These are phyloP conservation scores for Stenopsyche tienmushanensis DNA, from an alignment of 1,140 invertebrate genomes.

Conservation along the genomic window DNA sequence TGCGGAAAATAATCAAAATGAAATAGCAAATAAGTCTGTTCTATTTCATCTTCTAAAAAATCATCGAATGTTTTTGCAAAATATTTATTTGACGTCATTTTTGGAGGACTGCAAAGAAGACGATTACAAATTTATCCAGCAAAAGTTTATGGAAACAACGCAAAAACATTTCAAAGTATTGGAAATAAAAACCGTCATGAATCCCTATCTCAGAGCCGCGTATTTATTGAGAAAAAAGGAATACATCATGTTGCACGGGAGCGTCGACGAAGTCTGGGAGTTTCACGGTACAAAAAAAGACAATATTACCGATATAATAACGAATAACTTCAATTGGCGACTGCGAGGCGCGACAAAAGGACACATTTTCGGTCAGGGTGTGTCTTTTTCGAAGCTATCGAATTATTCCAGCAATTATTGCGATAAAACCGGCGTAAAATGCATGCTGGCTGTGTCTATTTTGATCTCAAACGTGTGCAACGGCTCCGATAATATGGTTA, in stretches of 20 bases:
- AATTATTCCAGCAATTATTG: constrained; percentile 43
- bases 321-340: constrained; percentile 44
- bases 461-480: constrained; percentile 5
- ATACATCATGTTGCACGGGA: constrained; percentile 18
- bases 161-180: constrained; percentile 9
- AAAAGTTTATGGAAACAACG: constrained; percentile 1
- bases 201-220: neutral
- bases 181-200: neutral
- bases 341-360: constrained; percentile 38
- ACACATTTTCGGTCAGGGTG: constrained; percentile 42
- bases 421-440: constrained; percentile 34
- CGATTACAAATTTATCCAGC: neutral
- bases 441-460: constrained; percentile 41
- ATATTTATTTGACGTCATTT: too few relatives aligned
- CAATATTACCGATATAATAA: constrained; percentile 39
- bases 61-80: too few relatives aligned
- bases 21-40: too few relatives aligned
- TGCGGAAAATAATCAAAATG: too few relatives aligned
- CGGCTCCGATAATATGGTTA: constrained; percentile 20
- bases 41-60: too few relatives aligned
- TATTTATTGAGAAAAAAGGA: constrained; percentile 13
- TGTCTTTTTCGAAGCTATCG: constrained; percentile 42
- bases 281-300: constrained; percentile 25
- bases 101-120: neutral
- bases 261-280: constrained; percentile 1